phyloP scores from a whole-genome alignment of 2,888 invertebrate genomes.

The Sepiola atlantica region DNA sequence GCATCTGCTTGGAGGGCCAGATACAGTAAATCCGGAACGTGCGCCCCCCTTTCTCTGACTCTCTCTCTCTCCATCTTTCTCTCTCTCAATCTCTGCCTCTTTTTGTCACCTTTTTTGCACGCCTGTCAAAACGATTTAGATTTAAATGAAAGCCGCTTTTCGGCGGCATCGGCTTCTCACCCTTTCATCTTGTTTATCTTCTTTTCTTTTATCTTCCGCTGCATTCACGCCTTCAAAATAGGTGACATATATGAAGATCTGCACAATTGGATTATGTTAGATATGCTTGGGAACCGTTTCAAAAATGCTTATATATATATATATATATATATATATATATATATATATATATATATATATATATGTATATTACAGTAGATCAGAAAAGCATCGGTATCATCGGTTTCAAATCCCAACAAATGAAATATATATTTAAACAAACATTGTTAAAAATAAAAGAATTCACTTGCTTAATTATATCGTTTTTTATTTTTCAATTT shows the following conservation, averaged over 20 bases:
- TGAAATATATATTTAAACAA: too few species aligned
- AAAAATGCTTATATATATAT: neutral
- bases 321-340: conserved; percentile 24
- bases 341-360: neutral
- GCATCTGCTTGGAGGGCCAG: neutral
- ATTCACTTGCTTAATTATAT: too few species aligned
- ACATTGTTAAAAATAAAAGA: too few species aligned
- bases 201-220: neutral
- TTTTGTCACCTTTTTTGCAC: neutral
- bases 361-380: too few species aligned
- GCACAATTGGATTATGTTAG: neutral
- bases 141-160: conserved; percentile 19
- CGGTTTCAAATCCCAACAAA: too few species aligned
- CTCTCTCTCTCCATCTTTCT: too few species aligned
- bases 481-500: too few species aligned
- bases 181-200: neutral
- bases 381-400: too few species aligned
- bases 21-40: neutral
- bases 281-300: neutral
- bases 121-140: conserved; percentile 13
- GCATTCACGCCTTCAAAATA: neutral
- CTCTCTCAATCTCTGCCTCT: too few species aligned
- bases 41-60: neutral
- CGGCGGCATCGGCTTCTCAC: neutral
- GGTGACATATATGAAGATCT: neutral